These are phyloP conservation scores for Haliclystus octoradiatus DNA, from an alignment of 30 jellyfish, hydroid and myxozoan genomes.

Conservation along the genomic window DNA sequence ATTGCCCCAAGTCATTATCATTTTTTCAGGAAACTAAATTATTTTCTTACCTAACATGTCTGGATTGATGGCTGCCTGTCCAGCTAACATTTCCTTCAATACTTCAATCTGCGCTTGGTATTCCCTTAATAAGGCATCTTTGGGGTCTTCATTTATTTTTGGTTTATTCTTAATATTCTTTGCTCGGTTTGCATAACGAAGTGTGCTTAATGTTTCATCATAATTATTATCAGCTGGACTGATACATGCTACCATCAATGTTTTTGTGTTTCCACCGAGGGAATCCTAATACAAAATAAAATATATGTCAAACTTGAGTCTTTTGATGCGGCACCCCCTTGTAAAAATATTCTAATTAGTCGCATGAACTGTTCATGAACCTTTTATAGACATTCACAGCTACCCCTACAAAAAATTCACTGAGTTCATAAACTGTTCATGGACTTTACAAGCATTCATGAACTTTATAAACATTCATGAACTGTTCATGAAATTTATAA, in stretches of 20 bases:
- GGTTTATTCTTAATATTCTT: constrained; percentile 94
- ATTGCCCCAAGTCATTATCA: too few relatives aligned
- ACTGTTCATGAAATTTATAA: too few relatives aligned
- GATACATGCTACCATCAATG: constrained; percentile 85
- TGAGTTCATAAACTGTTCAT: too few relatives aligned
- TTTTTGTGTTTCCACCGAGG: constrained; percentile 90
- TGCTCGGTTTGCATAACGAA: constrained; percentile 96
- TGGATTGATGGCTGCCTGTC: constrained; percentile 64
- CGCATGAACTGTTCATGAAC: too few relatives aligned
- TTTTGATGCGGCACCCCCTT: too few relatives aligned
- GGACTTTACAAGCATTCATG: too few relatives aligned
- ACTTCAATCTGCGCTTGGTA: constrained; percentile 75
- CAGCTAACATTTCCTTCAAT: constrained; percentile 79
- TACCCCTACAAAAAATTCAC: too few relatives aligned
- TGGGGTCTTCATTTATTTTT: constrained; percentile 92
- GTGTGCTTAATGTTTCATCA: constrained; percentile 88
- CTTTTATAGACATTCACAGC: too few relatives aligned
- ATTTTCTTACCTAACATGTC: constrained; percentile 51
- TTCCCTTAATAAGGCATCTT: constrained; percentile 85
- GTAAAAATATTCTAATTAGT: too few relatives aligned
- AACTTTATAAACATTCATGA: too few relatives aligned
- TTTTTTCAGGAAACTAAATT: too few relatives aligned
- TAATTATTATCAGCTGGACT: constrained; percentile 96
- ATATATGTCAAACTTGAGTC: too few relatives aligned
- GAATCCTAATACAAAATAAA: constrained; percentile 72